Conservation (phyloP, 1,140 invertebrate species). For the Leptopilina boulardi region DNA sequence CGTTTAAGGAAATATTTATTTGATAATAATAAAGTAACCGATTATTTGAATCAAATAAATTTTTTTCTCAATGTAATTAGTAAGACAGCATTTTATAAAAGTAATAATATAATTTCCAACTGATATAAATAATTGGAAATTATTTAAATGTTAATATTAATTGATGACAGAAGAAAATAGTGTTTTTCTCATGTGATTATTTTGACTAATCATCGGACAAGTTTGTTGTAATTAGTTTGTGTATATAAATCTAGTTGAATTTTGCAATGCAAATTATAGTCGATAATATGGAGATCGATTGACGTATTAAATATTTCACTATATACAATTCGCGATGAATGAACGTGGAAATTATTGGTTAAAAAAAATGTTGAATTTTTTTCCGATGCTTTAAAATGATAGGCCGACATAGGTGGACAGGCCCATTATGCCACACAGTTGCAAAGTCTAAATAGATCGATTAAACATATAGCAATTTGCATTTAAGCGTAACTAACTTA, state of each 20-base stretch:
- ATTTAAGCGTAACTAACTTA: conserved; percentile 75
- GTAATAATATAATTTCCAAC: too few species aligned
- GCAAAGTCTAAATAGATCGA: conserved; percentile 63
- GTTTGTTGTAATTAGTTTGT: conserved; percentile 1
- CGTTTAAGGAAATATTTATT: too few species aligned
- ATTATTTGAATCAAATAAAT: too few species aligned
- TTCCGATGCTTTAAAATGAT: background rate
- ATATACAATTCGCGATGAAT: background rate
- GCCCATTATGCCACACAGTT: conserved; percentile 56
- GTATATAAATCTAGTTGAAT: background rate
- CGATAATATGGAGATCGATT: background rate
- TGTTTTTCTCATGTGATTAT: background rate
- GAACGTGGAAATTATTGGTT: background rate
- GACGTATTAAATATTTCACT: conserved; percentile 14
- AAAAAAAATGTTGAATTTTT: background rate
- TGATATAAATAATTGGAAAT: too few species aligned
- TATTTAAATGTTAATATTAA: too few species aligned
- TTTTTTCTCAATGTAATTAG: too few species aligned
- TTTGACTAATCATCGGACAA: background rate
- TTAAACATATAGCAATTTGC: conserved; percentile 71
- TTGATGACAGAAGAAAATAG: too few species aligned
- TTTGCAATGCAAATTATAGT: background rate
- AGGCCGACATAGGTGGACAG: conserved; percentile 37
- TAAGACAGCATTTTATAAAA: too few species aligned
- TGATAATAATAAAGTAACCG: too few species aligned